Conservation (phyloP, 2,888 invertebrate genomes). For the Leucophenga montana region DNA sequence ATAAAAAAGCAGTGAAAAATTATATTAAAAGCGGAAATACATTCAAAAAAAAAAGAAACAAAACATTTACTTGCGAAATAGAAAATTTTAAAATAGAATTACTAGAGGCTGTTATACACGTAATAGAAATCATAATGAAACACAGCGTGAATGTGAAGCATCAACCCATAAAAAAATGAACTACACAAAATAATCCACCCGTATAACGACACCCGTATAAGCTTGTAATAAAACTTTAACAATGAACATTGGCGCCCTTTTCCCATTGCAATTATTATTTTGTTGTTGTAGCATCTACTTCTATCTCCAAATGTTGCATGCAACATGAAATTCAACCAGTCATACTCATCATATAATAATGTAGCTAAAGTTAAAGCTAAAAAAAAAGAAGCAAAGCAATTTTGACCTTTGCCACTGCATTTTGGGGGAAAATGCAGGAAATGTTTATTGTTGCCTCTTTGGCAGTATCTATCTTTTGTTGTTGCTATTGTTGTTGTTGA, state of each 20-base stretch:
- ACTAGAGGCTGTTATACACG: too few relatives aligned
- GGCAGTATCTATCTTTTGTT: neutral
- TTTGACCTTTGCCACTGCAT: constrained; percentile 25
- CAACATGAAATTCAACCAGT: constrained; percentile 8
- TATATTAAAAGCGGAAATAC: neutral
- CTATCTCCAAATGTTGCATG: constrained; percentile 3
- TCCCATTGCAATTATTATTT: constrained; percentile 3
- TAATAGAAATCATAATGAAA: too few relatives aligned
- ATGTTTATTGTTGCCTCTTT: constrained; percentile 8
- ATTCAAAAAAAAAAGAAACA: too few relatives aligned
- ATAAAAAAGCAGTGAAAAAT: neutral
- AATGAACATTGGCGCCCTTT: constrained; percentile 5
- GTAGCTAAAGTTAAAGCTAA: neutral
- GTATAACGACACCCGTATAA: too few relatives aligned
- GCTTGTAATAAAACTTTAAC: too few relatives aligned
- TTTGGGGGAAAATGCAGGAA: constrained; percentile 5
- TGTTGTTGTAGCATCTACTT: too few relatives aligned
- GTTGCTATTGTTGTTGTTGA: neutral
- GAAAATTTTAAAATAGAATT: too few relatives aligned
- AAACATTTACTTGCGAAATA: too few relatives aligned
- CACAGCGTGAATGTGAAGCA: too few relatives aligned
- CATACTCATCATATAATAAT: neutral
- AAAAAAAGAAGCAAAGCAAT: neutral
- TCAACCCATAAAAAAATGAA: too few relatives aligned
- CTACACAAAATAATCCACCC: too few relatives aligned